Evolutionary conservation across 30 jellyfish, hydroid and myxozoan species (phyloP).

Genomic region (Mastigias papua): DNA sequence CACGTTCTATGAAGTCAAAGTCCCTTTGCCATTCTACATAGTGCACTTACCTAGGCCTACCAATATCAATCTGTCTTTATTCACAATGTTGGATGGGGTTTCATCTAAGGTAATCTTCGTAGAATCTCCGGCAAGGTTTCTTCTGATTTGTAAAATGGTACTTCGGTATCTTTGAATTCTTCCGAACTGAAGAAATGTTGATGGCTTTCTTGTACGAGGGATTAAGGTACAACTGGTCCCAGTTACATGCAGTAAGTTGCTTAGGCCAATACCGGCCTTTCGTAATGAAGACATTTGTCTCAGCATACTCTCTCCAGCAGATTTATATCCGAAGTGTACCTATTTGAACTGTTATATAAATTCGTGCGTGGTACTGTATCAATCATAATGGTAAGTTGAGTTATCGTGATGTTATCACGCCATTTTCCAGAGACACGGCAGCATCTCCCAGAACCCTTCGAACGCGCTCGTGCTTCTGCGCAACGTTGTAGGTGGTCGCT

Average conservation of each 20-base stretch:
- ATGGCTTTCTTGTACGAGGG: not conserved
- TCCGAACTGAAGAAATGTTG: not conserved
- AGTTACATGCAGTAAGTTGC: not conserved
- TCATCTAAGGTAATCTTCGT: not conserved
- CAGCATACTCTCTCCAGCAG: not conserved
- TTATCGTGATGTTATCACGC: not conserved
- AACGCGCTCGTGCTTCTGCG: not conserved
- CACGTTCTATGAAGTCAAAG: not conserved
- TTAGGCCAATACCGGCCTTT: conserved; percentile 16
- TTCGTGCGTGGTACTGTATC: not conserved
- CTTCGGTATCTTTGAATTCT: not conserved
- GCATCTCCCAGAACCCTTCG: too few species aligned
- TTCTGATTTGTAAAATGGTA: not conserved
- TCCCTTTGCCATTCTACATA: not conserved
- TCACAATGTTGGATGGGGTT: not conserved
- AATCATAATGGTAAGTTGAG: not conserved
- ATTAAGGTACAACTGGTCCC: not conserved
- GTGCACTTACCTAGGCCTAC: conserved; percentile 39
- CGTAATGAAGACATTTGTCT: conserved; percentile 2
- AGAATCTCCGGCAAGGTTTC: conserved; percentile 3
- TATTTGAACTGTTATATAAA: not conserved
- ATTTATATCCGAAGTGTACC: not conserved
- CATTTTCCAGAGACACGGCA: not conserved
- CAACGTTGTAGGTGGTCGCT: not conserved
- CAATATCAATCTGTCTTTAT: conserved; percentile 33